phyloP scores from a whole-genome alignment of 2,888 invertebrate genomes.

The Polyommatus iphigenia region DNA sequence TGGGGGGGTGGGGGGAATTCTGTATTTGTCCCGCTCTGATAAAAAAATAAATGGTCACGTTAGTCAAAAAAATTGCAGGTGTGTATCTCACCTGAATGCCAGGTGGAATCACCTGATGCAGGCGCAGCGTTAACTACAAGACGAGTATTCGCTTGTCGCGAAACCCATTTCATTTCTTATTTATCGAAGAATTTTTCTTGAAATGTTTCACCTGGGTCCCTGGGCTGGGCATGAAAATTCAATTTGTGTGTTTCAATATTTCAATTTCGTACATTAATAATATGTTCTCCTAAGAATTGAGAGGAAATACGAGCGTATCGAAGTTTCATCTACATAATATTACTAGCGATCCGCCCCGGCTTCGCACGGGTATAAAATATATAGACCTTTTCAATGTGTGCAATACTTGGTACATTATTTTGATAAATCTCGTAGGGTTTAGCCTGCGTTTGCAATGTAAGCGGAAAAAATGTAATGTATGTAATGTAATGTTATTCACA shows the following conservation, averaged over 20 bases:
- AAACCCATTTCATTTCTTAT: constrained; percentile 64
- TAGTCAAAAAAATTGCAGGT: too few species aligned
- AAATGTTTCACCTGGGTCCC: constrained; percentile 65
- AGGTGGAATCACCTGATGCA: neutral
- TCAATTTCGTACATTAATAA: constrained; percentile 43
- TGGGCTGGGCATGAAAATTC: constrained; percentile 60
- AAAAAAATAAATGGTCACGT: too few species aligned
- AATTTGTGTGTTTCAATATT: constrained; percentile 51
- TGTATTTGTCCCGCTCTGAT: too few species aligned
- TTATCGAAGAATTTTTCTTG: constrained; percentile 59
- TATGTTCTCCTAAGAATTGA: constrained; percentile 18
- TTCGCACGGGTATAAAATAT: too few species aligned
- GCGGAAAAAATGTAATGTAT: too few species aligned
- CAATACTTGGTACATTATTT: too few species aligned
- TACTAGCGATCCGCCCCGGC: too few species aligned
- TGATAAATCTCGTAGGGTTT: too few species aligned
- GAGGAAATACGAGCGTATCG: neutral
- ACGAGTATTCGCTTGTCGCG: constrained; percentile 44
- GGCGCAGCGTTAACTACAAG: neutral
- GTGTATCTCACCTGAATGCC: neutral
- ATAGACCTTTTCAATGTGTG: too few species aligned
- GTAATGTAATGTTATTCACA: too few species aligned
- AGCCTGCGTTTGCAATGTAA: too few species aligned
- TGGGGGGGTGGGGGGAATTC: too few species aligned
- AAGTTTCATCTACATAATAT: neutral